Evolutionary conservation across 2,113 vertebrate species (phyloP).

Genomic region (Coptodon bakossiorum): DNA sequence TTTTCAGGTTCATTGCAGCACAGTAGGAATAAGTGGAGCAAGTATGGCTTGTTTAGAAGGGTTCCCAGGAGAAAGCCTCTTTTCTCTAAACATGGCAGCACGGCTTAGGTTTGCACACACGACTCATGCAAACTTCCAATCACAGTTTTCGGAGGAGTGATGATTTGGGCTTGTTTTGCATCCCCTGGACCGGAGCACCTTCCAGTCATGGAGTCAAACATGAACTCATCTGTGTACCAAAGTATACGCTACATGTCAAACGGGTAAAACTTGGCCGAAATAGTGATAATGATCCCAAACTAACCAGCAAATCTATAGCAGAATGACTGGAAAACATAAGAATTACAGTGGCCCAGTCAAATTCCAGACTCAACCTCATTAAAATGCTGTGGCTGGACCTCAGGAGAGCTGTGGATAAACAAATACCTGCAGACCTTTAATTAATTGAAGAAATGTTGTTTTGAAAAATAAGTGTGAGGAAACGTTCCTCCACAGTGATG

Average conservation of each 20-base stretch:
- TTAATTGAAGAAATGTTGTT: background rate
- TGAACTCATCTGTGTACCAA: rapidly evolving
- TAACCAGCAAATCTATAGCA: background rate
- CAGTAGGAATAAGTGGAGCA: background rate
- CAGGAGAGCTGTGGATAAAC: background rate
- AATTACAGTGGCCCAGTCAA: background rate
- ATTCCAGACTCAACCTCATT: background rate
- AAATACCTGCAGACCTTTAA: background rate
- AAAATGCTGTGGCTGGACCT: background rate
- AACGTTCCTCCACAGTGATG: rapidly evolving
- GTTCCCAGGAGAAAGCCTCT: rapidly evolving
- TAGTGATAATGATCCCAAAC: background rate
- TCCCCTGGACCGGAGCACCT: rapidly evolving
- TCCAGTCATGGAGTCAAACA: background rate
- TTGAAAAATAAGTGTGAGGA: rapidly evolving
- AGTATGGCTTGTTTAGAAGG: background rate
- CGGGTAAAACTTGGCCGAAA: rapidly evolving
- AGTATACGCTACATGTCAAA: rapidly evolving
- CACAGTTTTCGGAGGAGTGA: rapidly evolving
- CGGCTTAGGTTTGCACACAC: background rate
- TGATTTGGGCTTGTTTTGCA: rapidly evolving
- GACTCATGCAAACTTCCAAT: background rate
- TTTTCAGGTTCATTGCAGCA: background rate
- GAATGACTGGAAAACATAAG: background rate
- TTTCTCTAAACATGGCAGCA: background rate